Evolutionary conservation across 2,113 vertebrate species (phyloP).

Genomic region (Polypterus bichir): DNA sequence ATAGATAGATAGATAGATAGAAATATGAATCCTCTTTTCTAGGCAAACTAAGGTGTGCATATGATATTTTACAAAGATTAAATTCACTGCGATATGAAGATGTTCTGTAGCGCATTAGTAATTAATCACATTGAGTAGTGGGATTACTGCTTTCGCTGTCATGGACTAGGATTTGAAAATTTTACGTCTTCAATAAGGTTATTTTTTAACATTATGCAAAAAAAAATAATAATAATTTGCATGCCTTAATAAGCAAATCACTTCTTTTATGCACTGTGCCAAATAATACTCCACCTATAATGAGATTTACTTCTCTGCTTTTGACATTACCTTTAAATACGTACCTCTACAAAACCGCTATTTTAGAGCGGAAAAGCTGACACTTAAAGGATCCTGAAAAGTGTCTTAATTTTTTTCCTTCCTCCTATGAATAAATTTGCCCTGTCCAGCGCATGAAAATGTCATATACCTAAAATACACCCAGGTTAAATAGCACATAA

Average conservation of each 20-base stretch:
- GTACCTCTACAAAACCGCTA: constrained; percentile 23
- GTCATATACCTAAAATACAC: constrained; percentile 77
- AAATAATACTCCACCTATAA: constrained; percentile 27
- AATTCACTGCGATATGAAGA: constrained; percentile 34
- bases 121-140: constrained; percentile 34
- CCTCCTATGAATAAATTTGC: constrained; percentile 66
- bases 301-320: constrained; percentile 21
- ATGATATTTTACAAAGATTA: constrained; percentile 35
- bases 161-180: constrained; percentile 12
- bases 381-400: constrained; percentile 30
- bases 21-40: constrained; percentile 18
- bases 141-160: constrained; percentile 33
- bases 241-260: constrained; percentile 25
- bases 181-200: not conserved
- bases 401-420: constrained; percentile 28
- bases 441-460: constrained; percentile 70
- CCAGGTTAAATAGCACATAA: constrained; percentile 74
- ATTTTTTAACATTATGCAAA: not conserved
- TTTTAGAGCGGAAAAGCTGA: constrained; percentile 25
- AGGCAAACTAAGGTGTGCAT: constrained; percentile 18
- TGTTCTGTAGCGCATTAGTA: constrained; percentile 34
- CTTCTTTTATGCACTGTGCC: constrained; percentile 27
- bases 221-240: constrained; percentile 12
- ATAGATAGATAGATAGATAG: constrained; percentile 20
- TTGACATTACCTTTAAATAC: constrained; percentile 12